Evolutionary conservation across 2,113 vertebrate genomes (phyloP).

Genomic region (Egretta garzetta): DNA sequence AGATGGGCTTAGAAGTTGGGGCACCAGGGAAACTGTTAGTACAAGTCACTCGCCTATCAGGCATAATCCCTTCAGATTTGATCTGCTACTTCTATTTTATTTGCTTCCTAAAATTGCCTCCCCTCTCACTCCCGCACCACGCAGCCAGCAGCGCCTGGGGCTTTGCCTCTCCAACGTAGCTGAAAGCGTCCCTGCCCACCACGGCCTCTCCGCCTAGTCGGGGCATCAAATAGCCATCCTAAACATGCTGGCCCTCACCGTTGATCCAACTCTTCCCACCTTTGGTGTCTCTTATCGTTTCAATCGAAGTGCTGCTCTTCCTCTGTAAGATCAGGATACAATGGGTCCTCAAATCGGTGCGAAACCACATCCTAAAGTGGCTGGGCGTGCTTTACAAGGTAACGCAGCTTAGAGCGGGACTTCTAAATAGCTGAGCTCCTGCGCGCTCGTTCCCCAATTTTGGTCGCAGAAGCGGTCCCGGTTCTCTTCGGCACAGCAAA

Average conservation of each 20-base stretch:
- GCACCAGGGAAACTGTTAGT: neutral
- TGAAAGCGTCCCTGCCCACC: neutral
- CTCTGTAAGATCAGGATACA: neutral
- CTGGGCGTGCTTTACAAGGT: neutral
- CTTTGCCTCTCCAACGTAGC: rapidly evolving
- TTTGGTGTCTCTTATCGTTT: neutral
- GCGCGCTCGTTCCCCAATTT: neutral
- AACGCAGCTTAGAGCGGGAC: neutral
- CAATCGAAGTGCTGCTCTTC: neutral
- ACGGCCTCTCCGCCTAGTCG: neutral
- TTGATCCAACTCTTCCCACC: neutral
- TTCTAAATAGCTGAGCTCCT: neutral
- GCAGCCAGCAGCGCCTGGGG: rapidly evolving
- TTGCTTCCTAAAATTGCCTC: neutral
- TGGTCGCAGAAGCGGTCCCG: neutral
- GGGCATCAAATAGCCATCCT: neutral
- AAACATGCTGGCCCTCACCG: neutral
- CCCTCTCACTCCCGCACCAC: neutral
- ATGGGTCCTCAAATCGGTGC: rapidly evolving
- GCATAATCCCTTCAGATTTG: neutral
- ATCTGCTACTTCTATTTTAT: neutral
- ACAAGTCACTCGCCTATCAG: neutral
- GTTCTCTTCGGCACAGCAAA: neutral
- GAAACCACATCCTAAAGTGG: rapidly evolving
- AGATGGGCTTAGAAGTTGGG: neutral